Evolutionary conservation across 2,113 vertebrate species (phyloP).

Genomic region (Montifringilla adamsi): DNA sequence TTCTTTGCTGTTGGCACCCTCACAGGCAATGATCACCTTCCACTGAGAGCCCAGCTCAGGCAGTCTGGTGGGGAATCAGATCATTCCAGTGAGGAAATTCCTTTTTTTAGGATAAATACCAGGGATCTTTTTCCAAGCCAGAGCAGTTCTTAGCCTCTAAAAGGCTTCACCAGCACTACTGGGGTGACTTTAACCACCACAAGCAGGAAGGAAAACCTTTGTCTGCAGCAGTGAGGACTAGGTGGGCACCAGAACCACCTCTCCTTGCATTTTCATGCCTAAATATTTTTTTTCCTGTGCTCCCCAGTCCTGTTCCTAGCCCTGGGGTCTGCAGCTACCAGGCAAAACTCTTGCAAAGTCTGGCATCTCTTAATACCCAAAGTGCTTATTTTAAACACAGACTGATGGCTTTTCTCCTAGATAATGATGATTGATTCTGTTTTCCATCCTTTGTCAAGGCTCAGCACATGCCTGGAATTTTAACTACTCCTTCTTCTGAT

Average conservation of each 20-base stretch:
- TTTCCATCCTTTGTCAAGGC: constrained; percentile 60
- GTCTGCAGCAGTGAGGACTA: neutral
- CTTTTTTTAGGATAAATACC: neutral
- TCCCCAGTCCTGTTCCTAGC: neutral
- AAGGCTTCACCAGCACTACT: neutral
- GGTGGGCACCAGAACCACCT: neutral
- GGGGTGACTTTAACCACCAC: neutral
- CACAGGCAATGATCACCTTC: neutral
- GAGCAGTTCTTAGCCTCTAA: neutral
- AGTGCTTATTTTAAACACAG: constrained; percentile 51
- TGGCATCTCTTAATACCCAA: neutral
- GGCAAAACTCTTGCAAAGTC: constrained; percentile 5
- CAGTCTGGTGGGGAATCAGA: neutral
- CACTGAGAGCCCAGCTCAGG: neutral
- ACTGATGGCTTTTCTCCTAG: constrained; percentile 41
- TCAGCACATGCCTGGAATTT: constrained; percentile 47
- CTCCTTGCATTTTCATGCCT: neutral
- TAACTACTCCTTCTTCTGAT: constrained; percentile 40
- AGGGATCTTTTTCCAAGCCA: neutral
- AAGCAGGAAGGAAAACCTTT: neutral
- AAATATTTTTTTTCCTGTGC: neutral
- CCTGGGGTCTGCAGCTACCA: neutral
- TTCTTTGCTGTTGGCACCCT: neutral
- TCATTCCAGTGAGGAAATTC: neutral
- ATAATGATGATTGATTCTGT: constrained; percentile 63